Evolutionary conservation across 2,797 vertebrate species (phyloP), one percentile per base, ranked within the genome.

Genomic region (Capromys pilorides): DNA sequence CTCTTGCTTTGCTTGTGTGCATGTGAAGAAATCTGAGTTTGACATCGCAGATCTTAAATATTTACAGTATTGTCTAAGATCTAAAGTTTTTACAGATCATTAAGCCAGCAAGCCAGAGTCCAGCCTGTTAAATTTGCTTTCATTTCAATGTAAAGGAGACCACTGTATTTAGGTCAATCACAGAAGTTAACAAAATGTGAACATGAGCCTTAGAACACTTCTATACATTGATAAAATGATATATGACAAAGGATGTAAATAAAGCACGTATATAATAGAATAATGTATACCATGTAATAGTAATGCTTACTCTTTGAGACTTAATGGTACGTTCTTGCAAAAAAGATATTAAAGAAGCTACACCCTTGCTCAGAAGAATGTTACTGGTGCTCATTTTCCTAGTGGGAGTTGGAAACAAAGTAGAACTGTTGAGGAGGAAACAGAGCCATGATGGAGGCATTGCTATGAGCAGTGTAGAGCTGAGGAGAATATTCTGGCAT

Each of bases 1-100:
- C 73, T 92, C 61, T 66, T 91, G 54, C 14, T 91, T 96, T 78
- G n/a, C 64, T 85, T 26, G 54, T 94, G 28, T 94, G 10, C 78
- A 36, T 79, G 59, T 86, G 49, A 75, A 86, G 45, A 93, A 90
- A 64, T 80, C 7, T 88, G 77, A 83, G 66, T 66, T 86, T 93
- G 77, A 79, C 59, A 79, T 73, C 22, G 61, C 84, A 24, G 86
- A 41, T 78, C 18, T 87, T 71, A 54, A 49, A 59, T 39, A 86
- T 9, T 45, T 71, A 62, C 11, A 75, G 59, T 19, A n/a, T 95
- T 94, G 71, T 51, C 21, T 90, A 49, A 83, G 36, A 21, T 66
- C 59, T 86, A 26, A 94, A 86, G 7, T 69, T 94, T 89, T 73
- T 1, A 59, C 39, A 93, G 83, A 83, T 84, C 21, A 86, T 91